Base-by-base conservation (phyloP, 30 jellyfish, hydroid and myxozoan genomes). In the Aurelia sp. region DNA sequence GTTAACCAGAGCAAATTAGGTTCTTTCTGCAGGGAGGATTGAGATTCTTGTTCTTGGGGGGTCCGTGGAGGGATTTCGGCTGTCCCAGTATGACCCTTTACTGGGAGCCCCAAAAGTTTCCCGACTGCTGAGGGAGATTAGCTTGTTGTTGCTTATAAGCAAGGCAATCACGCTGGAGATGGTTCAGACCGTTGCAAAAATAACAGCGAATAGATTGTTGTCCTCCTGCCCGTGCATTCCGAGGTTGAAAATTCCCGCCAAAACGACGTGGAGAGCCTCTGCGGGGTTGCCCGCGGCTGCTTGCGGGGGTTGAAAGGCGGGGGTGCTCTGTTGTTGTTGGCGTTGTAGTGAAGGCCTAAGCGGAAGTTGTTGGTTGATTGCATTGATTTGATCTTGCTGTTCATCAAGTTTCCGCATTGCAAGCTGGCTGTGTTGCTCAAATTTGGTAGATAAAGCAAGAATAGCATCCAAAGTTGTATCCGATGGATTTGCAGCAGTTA, bases 41-140 rank as follows among this genome's bases (percentile, higher is more conserved):
- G 31, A 71, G 75, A 2, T 17, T 71, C 51, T 4, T 40, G 51
- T 3, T 40, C 51, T 40, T 40, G 51, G 51, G 51, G 51, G 51
- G 51, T 8, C 51, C 7, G 51, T 40, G 51, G 0, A 40, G 51
- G 3, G 0, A 40, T 5, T 40, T 40, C 51, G 51, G 51, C 51
- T 40, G 8, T 40, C 51, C 51, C 51, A 40, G 51, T 40, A 40
- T 40, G 83, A 74, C 78, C 85, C 85, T 13, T 58, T 35, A 41
- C 85, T 74, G 44, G 60, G 85, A 31, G 85, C 85, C 85, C 76
- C 62, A 52, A 58, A 70, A 70, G 62, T 19, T 70, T 70, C 31
- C 63, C 81, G 63, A 30, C 81, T 70, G 63, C 64, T 70, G 51
- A 22, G 62, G 63, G 33, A 37, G 51, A 66, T 66, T 19, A 13